Evolutionary conservation across 2,888 invertebrate species (phyloP).

Genomic region (Flabesymbios commensalis): DNA sequence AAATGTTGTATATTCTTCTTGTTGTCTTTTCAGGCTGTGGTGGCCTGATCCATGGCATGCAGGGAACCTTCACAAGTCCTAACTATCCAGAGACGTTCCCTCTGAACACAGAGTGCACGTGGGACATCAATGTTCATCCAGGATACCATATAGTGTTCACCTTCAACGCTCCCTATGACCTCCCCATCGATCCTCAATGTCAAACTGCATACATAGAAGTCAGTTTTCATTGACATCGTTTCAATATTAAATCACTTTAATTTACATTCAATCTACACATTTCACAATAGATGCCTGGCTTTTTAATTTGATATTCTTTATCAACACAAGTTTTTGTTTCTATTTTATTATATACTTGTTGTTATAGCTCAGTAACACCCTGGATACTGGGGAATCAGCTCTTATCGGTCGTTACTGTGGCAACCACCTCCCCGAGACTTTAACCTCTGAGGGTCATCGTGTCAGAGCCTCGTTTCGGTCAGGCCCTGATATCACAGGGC

Average conservation of each 20-base stretch:
- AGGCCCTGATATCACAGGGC: no score
- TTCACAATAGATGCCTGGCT: no score
- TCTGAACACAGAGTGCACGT: conserved; percentile 90
- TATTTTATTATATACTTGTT: no score
- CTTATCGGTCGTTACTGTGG: conserved; percentile 4
- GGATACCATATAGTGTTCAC: conserved; percentile 79
- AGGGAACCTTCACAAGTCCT: conserved; percentile 83
- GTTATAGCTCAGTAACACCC: no score
- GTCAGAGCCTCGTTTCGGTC: no score
- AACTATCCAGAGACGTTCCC: conserved; percentile 96
- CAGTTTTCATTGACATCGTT: background rate
- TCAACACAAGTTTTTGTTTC: no score
- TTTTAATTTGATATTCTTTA: no score
- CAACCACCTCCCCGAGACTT: background rate
- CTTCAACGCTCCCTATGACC: conserved; percentile 62
- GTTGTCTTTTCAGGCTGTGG: conserved; percentile 77
- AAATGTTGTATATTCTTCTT: no score
- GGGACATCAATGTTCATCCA: conserved; percentile 89
- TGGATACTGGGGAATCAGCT: background rate
- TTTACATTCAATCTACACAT: no score
- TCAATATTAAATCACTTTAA: no score
- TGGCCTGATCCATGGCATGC: conserved; percentile 79
- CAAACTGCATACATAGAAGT: conserved; percentile 95
- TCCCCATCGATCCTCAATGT: conserved; percentile 95
- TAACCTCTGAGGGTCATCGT: no score